These are phyloP conservation scores for Dendrocincla tyrannina DNA, from an alignment of 2,797 vertebrate genomes.

Conservation along the genomic window DNA sequence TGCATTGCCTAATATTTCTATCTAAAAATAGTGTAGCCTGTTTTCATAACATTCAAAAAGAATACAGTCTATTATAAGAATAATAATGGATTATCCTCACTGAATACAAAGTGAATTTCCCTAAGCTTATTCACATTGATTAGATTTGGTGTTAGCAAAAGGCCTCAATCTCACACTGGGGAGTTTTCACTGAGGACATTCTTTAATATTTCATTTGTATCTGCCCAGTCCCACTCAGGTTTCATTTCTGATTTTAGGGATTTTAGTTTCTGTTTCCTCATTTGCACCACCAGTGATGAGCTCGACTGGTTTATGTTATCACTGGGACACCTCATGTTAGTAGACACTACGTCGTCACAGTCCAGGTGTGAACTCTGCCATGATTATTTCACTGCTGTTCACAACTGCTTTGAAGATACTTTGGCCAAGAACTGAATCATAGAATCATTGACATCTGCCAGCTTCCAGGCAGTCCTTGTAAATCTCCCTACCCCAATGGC, in stretches of 20 bases:
- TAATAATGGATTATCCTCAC: not conserved
- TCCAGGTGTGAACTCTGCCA: not conserved
- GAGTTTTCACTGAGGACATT: not conserved
- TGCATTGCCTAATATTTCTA: not conserved
- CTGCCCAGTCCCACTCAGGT: not conserved
- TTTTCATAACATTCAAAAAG: not conserved
- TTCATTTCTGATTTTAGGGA: constrained; percentile 5
- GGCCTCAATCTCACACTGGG: not conserved
- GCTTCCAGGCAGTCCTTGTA: not conserved
- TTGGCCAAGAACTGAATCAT: not conserved
- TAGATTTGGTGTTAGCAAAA: not conserved
- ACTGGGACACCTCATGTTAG: fast-evolving
- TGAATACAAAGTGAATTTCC: not conserved
- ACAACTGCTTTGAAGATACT: not conserved
- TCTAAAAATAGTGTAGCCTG: not conserved
- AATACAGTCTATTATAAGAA: not conserved
- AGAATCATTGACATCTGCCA: not conserved
- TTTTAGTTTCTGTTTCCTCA: not conserved
- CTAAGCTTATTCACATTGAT: not conserved
- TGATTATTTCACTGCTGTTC: not conserved
- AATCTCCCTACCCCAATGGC: not conserved
- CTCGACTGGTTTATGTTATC: not conserved
- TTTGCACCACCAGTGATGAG: not conserved
- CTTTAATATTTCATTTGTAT: not conserved
- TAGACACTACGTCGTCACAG: not conserved